These are phyloP conservation scores for Botia almorhae DNA, from an alignment of 2,797 vertebrate species.

Conservation along the genomic window DNA sequence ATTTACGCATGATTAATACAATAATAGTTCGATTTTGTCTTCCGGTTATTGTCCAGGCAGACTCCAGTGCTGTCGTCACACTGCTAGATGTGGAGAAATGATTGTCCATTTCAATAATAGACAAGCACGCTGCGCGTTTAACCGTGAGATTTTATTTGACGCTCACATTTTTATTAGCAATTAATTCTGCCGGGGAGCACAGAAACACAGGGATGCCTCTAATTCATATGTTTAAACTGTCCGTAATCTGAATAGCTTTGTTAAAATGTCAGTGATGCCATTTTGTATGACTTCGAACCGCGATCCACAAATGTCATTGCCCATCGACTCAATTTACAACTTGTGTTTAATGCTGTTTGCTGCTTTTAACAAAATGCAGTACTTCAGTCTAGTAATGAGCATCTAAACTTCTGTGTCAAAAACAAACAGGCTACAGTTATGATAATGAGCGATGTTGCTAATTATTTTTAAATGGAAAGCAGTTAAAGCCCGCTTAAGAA, in stretches of 20 bases:
- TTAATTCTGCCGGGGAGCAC: conserved; percentile 51
- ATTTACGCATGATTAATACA: conserved; percentile 21
- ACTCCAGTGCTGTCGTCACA: not conserved
- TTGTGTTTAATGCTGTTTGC: conserved; percentile 27
- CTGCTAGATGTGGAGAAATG: conserved; percentile 1
- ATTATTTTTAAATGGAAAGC: no score
- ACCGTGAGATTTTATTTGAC: conserved; percentile 53
- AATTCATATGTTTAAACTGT: conserved; percentile 60
- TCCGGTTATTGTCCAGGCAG: conserved; percentile 22
- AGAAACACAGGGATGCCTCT: conserved; percentile 43
- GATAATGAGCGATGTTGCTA: not conserved
- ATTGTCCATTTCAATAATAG: conserved; percentile 47
- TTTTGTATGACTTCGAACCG: conserved; percentile 52
- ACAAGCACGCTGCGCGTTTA: conserved; percentile 45
- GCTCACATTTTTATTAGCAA: conserved; percentile 59
- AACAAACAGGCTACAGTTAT: not conserved
- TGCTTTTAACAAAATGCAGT: conserved; percentile 27
- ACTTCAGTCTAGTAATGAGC: conserved; percentile 17
- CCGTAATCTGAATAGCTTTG: conserved; percentile 56
- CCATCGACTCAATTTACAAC: conserved; percentile 31
- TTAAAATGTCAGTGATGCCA: conserved; percentile 60
- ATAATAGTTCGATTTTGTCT: conserved; percentile 5
- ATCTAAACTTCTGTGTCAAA: not conserved
- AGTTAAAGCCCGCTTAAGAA: no score
- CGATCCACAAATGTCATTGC: conserved; percentile 22